Percentiles rank a stretch among this genome's conserved stretches.
phyloP scores from a whole-genome alignment of 2,797 vertebrate species.

The Amphiprion clarkii region DNA sequence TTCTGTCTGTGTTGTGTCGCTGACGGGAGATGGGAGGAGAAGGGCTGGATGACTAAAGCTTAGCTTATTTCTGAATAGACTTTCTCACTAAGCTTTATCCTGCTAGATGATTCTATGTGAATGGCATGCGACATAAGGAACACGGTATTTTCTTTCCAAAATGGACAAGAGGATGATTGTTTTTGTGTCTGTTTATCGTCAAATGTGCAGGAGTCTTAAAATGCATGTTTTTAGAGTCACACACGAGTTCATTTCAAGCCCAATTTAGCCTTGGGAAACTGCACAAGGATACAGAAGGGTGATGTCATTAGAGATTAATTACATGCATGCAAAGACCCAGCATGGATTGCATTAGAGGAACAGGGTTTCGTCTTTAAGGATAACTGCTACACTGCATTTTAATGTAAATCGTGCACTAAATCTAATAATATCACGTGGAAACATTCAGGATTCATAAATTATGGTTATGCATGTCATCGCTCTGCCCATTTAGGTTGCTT shows the following conservation, averaged over 20 bases:
- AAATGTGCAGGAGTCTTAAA: not conserved
- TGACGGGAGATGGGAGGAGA: conserved; percentile 61
- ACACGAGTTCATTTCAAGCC: conserved; percentile 14
- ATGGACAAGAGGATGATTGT: conserved; percentile 21
- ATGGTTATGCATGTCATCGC: conserved; percentile 10
- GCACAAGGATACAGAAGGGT: conserved; percentile 59
- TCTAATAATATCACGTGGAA: conserved; percentile 64
- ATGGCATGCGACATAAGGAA: conserved; percentile 30
- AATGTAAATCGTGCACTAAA: conserved; percentile 60
- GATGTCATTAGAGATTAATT: conserved; percentile 71
- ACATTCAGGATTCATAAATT: conserved; percentile 65
- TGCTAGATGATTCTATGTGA: conserved; percentile 43
- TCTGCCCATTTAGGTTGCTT: conserved; percentile 33
- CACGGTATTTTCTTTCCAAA: not conserved
- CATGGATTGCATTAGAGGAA: conserved; percentile 12
- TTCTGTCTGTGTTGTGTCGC: conserved; percentile 55
- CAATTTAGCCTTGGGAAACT: conserved; percentile 23
- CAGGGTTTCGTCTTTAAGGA: conserved; percentile 43
- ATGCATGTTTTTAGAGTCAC: conserved; percentile 31
- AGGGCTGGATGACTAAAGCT: conserved; percentile 55
- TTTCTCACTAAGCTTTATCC: conserved; percentile 51
- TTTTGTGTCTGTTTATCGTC: conserved; percentile 28
- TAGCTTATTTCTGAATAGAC: conserved; percentile 60
- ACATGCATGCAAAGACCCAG: conserved; percentile 42
- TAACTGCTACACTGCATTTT: conserved; percentile 43